Base-by-base conservation (phyloP, 1,140 invertebrate species). In the Lepidurus couesii region DNA sequence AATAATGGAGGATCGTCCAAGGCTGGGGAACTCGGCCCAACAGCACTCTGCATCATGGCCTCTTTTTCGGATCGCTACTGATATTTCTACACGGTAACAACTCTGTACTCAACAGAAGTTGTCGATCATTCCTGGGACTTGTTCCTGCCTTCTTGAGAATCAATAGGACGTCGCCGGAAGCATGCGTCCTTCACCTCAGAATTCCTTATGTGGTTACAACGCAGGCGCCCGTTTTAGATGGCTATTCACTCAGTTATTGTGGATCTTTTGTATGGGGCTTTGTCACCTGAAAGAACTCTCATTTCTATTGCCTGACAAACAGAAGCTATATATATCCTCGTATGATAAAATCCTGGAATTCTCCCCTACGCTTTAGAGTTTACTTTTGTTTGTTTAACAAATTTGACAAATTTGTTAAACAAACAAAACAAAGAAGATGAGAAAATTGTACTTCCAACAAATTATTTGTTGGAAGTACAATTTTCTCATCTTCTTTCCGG, bases 11-110 rank as follows among this genome's bases (percentile, higher is more conserved):
- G 75, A 43, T 76, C 75, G 16, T 76, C 75, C 26, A 76, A 76
- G n/a, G 8, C 44, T 76, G 75, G 75, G 8, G 75, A 65, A 16
- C 53, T 11, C 13, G 42, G 42, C 4, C 44, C 75, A 10, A 24
- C 42, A 44, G 11, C 75, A 76, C 75, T 76, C 42, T 44, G 75
- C 75, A 76, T 76, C n/a, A 76, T 76, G 16, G n/a, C 21, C 34
- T 76, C 21, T 65, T 65, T 65, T 65, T 10, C 10, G 45, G 16
- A 47, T 65, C 3, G 21, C 16, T 65, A 9, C 13, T 65, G 21
- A 65, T 47, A 16, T 7, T 47, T 10, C 45, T 47, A 47, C 10
- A 47, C 45, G 45, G 34, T 3, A 34, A 34, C 34, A 34, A 34
- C 34, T 16, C 5, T 16, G 53, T 13, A 65, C 13, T 7, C 53